Evolutionary conservation across 1,140 invertebrate species (phyloP).

Genomic region (Anastrepha obliqua): DNA sequence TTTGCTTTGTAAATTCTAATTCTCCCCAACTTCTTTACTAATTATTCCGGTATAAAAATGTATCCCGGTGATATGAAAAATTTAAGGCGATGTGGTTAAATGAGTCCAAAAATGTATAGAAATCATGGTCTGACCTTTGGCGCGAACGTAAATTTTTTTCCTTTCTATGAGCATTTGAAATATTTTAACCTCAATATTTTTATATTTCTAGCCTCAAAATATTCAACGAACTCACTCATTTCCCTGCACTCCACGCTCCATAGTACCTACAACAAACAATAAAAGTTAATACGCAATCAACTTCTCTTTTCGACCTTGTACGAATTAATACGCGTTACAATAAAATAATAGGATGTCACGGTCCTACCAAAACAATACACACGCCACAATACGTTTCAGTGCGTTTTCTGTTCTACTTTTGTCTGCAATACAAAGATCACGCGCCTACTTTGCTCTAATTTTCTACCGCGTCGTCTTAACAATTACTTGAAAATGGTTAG

Average conservation of each 20-base stretch:
- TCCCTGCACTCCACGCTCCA: background rate
- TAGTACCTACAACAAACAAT: background rate
- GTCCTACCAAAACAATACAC: background rate
- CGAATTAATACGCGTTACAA: background rate
- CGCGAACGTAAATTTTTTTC: too few relatives aligned
- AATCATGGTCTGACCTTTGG: too few relatives aligned
- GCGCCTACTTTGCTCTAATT: conserved; percentile 40
- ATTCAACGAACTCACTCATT: background rate
- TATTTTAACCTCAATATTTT: too few relatives aligned
- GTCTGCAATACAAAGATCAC: conserved; percentile 30
- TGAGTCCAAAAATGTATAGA: too few relatives aligned
- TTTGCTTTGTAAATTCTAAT: too few relatives aligned
- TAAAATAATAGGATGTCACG: background rate
- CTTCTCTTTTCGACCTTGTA: conserved; percentile 2
- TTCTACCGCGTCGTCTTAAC: conserved; percentile 13
- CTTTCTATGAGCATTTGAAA: too few relatives aligned
- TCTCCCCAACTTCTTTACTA: too few relatives aligned
- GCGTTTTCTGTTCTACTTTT: conserved; percentile 28
- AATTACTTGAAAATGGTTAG: conserved; percentile 2
- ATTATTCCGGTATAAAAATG: too few relatives aligned
- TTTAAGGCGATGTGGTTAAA: too few relatives aligned
- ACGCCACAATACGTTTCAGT: background rate
- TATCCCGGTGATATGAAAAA: too few relatives aligned
- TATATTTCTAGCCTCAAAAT: too few relatives aligned
- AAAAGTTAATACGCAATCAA: conserved; percentile 34